Evolutionary conservation across 2,888 invertebrate genomes (phyloP).

Genomic region (Napeogenes sylphis): DNA sequence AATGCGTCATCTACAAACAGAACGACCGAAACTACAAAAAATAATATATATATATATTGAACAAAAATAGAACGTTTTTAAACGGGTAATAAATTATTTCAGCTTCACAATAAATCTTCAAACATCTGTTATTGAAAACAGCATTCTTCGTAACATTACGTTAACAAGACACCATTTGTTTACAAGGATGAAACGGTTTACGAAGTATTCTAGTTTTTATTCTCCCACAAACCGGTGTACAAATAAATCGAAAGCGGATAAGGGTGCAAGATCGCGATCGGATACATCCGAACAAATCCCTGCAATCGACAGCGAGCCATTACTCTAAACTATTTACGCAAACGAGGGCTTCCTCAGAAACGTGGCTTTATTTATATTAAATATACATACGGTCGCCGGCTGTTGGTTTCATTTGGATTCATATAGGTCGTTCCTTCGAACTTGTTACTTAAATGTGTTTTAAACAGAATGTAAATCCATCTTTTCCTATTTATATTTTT

Average conservation of each 20-base stretch:
- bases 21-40: too few relatives aligned
- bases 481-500: neutral
- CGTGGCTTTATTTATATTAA: constrained; percentile 31
- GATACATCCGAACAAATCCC: constrained; percentile 27
- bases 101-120: constrained; percentile 3
- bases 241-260: constrained; percentile 23
- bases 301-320: constrained; percentile 23
- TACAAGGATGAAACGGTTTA: constrained; percentile 22
- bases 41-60: neutral
- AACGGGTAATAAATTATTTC: neutral
- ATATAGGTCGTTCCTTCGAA: constrained; percentile 10
- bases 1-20: too few relatives aligned
- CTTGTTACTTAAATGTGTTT: neutral
- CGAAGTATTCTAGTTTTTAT: constrained; percentile 20
- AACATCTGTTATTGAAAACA: constrained; percentile 19
- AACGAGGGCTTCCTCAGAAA: constrained; percentile 29
- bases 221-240: constrained; percentile 18
- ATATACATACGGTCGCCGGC: constrained; percentile 39
- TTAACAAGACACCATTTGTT: constrained; percentile 22
- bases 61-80: neutral
- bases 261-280: constrained; percentile 25
- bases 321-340: constrained; percentile 34
- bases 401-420: constrained; percentile 29
- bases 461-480: neutral
- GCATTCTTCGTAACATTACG: constrained; percentile 19